Percentiles rank a stretch among this genome's conserved stretches.
Conservation (phyloP, 2,888 invertebrate genomes). For the Andrena bicolor region DNA sequence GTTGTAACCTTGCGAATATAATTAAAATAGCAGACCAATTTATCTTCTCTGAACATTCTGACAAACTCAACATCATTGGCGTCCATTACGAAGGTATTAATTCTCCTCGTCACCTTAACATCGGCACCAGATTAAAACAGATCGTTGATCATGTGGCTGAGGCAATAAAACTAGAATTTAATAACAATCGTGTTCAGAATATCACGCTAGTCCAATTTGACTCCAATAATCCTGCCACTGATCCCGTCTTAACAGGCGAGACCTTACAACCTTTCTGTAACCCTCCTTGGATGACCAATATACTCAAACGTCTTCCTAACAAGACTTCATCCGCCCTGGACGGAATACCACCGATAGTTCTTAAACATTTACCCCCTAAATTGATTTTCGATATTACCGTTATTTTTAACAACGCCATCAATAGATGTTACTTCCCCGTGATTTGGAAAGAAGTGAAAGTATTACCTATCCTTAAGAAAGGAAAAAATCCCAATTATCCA, state of each 20-base stretch:
- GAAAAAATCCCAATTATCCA: background rate
- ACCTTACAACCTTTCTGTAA: background rate
- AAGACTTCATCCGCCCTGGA: background rate
- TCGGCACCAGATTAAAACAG: background rate
- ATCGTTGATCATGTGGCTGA: background rate
- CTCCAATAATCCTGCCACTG: background rate
- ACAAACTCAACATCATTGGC: background rate
- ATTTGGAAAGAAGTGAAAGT: background rate
- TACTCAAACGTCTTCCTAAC: background rate
- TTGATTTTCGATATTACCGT: background rate
- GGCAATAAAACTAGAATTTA: background rate
- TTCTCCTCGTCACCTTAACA: background rate
- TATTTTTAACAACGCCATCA: conserved; percentile 11
- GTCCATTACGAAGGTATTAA: background rate
- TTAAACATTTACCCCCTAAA: background rate
- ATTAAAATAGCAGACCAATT: background rate
- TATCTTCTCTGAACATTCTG: background rate
- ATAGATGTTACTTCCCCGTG: background rate
- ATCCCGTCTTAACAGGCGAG: background rate
- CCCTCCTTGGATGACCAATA: background rate
- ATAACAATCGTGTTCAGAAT: background rate
- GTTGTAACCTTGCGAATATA: background rate
- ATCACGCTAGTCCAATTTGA: too few relatives aligned
- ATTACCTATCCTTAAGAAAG: background rate
- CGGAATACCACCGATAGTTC: background rate